A percentile compares a stretch with the other conserved stretches of the same genome.
Conservation (phyloP, 2,888 invertebrate genomes). For the Orthonevra nobilis region DNA sequence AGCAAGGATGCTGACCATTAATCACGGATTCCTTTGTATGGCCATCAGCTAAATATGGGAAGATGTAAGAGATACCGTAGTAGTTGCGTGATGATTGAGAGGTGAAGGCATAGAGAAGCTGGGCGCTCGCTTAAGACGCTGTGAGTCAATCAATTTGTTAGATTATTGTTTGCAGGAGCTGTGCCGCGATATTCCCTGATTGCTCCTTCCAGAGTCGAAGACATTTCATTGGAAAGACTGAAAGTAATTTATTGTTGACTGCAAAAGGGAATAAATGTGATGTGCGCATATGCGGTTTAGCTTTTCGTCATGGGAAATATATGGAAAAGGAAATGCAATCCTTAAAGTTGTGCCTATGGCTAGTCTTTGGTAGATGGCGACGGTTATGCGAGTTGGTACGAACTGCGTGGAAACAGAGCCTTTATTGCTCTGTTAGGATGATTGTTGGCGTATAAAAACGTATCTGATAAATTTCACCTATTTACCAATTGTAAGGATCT, state of each 20-base stretch:
- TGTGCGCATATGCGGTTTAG: constrained; percentile 18
- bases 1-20: constrained; percentile 55
- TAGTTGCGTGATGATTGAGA: constrained; percentile 26
- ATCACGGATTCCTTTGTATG: constrained; percentile 43
- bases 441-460: no score
- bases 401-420: no score
- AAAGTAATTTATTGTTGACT: constrained; percentile 54
- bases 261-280: constrained; percentile 34
- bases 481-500: no score
- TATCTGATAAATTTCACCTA: no score
- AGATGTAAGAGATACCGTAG: constrained; percentile 58
- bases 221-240: constrained; percentile 29
- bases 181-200: no score
- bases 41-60: constrained; percentile 59
- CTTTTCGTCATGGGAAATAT: constrained; percentile 57
- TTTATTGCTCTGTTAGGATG: no score
- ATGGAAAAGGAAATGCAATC: constrained; percentile 24
- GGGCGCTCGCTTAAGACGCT: constrained; percentile 6
- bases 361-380: constrained; percentile 4
- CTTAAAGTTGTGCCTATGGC: constrained; percentile 11
- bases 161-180: constrained; percentile 26
- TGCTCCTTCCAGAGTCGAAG: constrained; percentile 35
- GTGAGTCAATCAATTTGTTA: constrained; percentile 64
- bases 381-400: not conserved
- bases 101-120: constrained; percentile 1